Percentiles rank a stretch among this genome's conserved stretches.
These are phyloP conservation scores for Esperia sulphurella DNA, from an alignment of 2,888 invertebrate species.

Conservation along the genomic window DNA sequence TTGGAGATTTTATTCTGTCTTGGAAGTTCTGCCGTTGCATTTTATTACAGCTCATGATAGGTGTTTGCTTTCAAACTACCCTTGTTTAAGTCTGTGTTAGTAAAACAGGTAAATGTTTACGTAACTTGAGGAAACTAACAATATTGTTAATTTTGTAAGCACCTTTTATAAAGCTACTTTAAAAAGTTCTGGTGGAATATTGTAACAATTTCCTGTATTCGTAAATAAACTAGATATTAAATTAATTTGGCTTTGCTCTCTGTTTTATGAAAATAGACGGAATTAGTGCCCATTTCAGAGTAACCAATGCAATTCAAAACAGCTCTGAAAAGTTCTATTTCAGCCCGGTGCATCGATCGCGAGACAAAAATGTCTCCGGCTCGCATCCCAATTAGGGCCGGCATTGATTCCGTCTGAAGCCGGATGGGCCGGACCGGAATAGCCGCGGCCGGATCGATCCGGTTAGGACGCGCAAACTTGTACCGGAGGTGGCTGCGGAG, in stretches of 20 bases:
- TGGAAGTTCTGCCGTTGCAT: too few relatives aligned
- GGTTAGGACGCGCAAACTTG: neutral
- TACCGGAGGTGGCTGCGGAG: neutral
- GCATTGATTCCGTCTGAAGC: slow-evolving; percentile 64
- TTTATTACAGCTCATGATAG: neutral
- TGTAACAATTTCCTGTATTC: too few relatives aligned
- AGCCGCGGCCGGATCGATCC: slow-evolving; percentile 34
- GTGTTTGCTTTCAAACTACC: slow-evolving; percentile 23
- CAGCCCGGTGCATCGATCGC: neutral
- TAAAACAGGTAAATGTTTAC: too few relatives aligned
- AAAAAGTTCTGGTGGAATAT: too few relatives aligned
- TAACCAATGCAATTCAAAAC: neutral
- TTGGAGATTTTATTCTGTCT: too few relatives aligned
- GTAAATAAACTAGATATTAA: too few relatives aligned
- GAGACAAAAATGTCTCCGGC: slow-evolving; percentile 52
- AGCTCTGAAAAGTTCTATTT: neutral
- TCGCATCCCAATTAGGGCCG: slow-evolving; percentile 58
- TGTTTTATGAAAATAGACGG: too few relatives aligned
- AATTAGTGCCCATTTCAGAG: too few relatives aligned
- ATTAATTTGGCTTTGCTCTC: too few relatives aligned
- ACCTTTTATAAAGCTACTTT: too few relatives aligned
- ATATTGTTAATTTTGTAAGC: too few relatives aligned
- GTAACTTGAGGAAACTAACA: too few relatives aligned
- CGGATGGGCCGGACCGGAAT: slow-evolving; percentile 42
- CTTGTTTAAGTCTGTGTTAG: neutral